Evolutionary conservation across 1,140 invertebrate species (phyloP), one percentile per base, ranked within the genome.

Genomic region (Drosophila biarmipes): DNA sequence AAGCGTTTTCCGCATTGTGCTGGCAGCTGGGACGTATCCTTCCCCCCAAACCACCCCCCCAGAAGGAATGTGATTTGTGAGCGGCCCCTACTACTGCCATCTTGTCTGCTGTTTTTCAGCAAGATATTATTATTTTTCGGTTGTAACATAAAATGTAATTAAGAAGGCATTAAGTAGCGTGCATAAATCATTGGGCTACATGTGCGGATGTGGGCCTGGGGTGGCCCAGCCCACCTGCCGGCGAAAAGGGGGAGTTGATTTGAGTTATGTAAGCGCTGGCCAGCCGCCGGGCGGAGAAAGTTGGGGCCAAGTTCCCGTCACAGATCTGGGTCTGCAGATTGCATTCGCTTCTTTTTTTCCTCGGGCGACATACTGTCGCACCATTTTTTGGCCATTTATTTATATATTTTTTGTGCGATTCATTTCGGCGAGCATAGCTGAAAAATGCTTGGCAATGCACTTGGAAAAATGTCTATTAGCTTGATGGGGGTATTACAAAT

Each of bases 81-180:
- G 59, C 53, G 56, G 38, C 27, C 34, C 55, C 21, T 15, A 27
- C 21, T 40, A 12, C n/a, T 6, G 15, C 46, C 37, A 35, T 64
- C 51, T 49, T 59, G 38, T 51, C 63, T 71, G 40, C 71, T 75
- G 63, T 46, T 82, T 82, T 73, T 67, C 67, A 78, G 53, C 57
- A 82, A 63, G 63, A 78, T 67, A 68, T 81, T 67, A 57, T 73
- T 68, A 77, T 82, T 59, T 69, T 68, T 62, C 58, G 40, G 56
- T 61, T 19, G 52, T 71, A 55, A 81, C 78, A 87, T 87, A 86
- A 81, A 86, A 87, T 67, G 82, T 86, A 86, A 87, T 86, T 86
- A 86, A 86, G 82, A 86, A 86, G 82, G 69, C 84, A 86, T 86
- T 87, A 86, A 86, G 82, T 82, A 68, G 64, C 82, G 69, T 75